Conservation (phyloP, 2,797 vertebrate genomes). For the Chrosomus eos region DNA sequence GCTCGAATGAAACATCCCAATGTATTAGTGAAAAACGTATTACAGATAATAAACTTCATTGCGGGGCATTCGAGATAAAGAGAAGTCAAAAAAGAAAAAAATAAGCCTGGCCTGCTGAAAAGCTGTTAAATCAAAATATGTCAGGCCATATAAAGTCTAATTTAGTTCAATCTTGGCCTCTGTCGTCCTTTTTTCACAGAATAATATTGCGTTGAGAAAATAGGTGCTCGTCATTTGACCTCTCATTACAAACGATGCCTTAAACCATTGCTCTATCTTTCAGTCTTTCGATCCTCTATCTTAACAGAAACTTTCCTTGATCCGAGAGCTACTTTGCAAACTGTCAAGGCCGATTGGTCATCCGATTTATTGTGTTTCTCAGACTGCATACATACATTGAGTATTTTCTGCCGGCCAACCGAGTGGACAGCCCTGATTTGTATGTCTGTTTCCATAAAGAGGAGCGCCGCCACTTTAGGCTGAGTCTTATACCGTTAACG, state of each 20-base stretch:
- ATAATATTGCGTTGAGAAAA: constrained; percentile 42
- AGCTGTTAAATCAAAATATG: constrained; percentile 41
- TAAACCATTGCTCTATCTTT: constrained; percentile 23
- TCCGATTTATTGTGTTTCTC: constrained; percentile 27
- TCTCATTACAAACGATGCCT: constrained; percentile 19
- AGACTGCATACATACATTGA: constrained; percentile 7
- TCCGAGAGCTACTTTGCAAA: background rate
- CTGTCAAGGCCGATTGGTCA: constrained; percentile 18
- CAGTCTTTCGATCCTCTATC: constrained; percentile 7
- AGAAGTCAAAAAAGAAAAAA: background rate
- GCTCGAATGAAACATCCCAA: constrained; percentile 51
- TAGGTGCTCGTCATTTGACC: constrained; percentile 14
- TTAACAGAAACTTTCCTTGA: constrained; percentile 28
- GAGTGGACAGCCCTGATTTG: constrained; percentile 27
- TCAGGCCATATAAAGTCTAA: constrained; percentile 40
- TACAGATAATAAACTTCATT: constrained; percentile 46
- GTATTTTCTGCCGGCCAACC: constrained; percentile 8
- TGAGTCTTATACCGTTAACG: background rate
- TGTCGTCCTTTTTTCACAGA: constrained; percentile 4
- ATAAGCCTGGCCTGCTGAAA: constrained; percentile 11
- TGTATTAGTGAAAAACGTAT: constrained; percentile 45
- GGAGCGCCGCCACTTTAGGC: background rate
- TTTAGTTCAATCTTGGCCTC: constrained; percentile 27
- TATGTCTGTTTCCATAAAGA: constrained; percentile 36
- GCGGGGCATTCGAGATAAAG: background rate